Base-by-base conservation (phyloP, 2,113 vertebrate species). In the Hypanus sabinus region DNA sequence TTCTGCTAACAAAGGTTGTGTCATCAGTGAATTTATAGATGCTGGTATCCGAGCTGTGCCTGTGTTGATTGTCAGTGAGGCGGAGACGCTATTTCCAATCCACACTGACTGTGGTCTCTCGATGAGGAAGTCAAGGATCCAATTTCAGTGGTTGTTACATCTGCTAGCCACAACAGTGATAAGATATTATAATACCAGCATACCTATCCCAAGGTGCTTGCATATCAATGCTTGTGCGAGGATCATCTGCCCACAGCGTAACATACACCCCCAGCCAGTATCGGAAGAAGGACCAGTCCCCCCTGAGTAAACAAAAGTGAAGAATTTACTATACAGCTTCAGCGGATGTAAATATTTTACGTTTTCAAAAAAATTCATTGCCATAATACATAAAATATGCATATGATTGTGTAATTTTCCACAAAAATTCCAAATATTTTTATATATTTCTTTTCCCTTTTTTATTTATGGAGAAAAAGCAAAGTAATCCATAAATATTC, bases 241-340 rank as follows among this genome's bases (percentile, higher is more conserved):
- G 70, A 94, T 90, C 94, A 94, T 94, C 85, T 94, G 94, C 18
- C 94, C 94, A 73, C 94, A 94, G 5, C 94, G 94, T 33, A 94
- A 68, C 94, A 94, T 94, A 70, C 94, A 94, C 14, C 94, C 94
- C 94, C 94, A 94, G 87, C 94, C 94, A 62, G 87, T 24, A 75
- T 94, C 94, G 16, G 94, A 90, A 5, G 94, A 88, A n/a, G 94
- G 94, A 68, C 94, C 94, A 57, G 94, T 94, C 12, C 94, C 94
- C n/a, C 94, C 94, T 94, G 94, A 38, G 68, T 71, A 22, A 73
- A 73, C 38, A 93, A 24, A 73, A 55, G 60, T 5, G 33, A 9
- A 75, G 33, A 24, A 93, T 55, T 73, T 55, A n/a, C 27, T 55
- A 46, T 36, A 71, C 46, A 75, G 20, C 5, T 75, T 73, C 36